Evolutionary conservation across 2,113 vertebrate genomes (phyloP).

Genomic region (Stomatorhinus ivindoensis): DNA sequence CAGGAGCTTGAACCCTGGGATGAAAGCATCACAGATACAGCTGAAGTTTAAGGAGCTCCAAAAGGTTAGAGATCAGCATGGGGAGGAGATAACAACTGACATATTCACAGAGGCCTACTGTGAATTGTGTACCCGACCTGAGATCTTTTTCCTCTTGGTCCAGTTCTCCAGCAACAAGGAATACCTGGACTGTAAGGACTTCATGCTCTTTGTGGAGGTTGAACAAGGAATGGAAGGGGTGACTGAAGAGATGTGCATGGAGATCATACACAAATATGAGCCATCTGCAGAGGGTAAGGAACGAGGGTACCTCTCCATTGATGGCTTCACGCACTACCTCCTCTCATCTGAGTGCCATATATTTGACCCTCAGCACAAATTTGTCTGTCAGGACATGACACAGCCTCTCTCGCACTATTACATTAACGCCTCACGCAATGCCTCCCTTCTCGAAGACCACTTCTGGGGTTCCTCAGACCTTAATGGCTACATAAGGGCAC

Average conservation of each 20-base stretch:
- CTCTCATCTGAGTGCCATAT: conserved; percentile 84
- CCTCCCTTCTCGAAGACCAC: conserved; percentile 78
- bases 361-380: conserved; percentile 83
- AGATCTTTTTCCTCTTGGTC: conserved; percentile 83
- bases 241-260: conserved; percentile 75
- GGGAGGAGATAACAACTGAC: conserved; percentile 65
- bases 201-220: conserved; percentile 81
- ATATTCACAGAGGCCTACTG: conserved; percentile 79
- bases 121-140: conserved; percentile 83
- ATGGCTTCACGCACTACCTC: conserved; percentile 86
- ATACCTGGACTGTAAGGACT: conserved; percentile 79
- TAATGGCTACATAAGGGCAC: conserved; percentile 72
- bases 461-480: conserved; percentile 82
- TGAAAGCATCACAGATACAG: conserved; percentile 78
- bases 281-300: conserved; percentile 80
- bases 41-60: conserved; percentile 87
- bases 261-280: conserved; percentile 76
- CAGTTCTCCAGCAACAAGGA: conserved; percentile 94
- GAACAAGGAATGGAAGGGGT: conserved; percentile 85
- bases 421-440: conserved; percentile 83
- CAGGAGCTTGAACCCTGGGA: conserved; percentile 80
- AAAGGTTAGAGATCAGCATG: conserved; percentile 69
- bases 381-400: conserved; percentile 82
- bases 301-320: conserved; percentile 75
- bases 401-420: conserved; percentile 88